These are phyloP conservation scores for Alcis repandata DNA, from an alignment of 2,888 invertebrate species.

Conservation along the genomic window DNA sequence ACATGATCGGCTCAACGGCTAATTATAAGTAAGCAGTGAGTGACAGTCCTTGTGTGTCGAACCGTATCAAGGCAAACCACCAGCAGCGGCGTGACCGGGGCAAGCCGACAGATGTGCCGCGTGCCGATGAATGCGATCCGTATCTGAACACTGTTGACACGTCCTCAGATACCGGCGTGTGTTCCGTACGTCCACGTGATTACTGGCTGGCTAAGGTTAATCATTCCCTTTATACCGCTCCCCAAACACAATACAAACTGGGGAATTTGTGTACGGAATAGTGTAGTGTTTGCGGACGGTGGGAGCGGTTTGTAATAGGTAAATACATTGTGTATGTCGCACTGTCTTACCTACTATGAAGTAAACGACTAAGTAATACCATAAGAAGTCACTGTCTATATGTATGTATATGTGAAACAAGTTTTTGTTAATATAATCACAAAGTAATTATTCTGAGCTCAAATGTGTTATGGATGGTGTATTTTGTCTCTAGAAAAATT, in stretches of 20 bases:
- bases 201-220: constrained; percentile 73
- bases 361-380: not conserved
- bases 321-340: constrained; percentile 6
- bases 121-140: constrained; percentile 68
- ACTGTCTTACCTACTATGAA: not conserved
- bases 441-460: too few relatives aligned
- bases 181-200: constrained; percentile 58
- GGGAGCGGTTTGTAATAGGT: constrained; percentile 29
- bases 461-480: too few relatives aligned
- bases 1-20: constrained; percentile 21
- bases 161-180: constrained; percentile 39
- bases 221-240: constrained; percentile 75
- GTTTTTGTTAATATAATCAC: not conserved
- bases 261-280: constrained; percentile 38
- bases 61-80: constrained; percentile 61
- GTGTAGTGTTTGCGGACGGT: constrained; percentile 28
- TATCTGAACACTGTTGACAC: constrained; percentile 64
- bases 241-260: constrained; percentile 44
- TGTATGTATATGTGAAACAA: too few relatives aligned
- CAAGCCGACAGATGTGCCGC: constrained; percentile 74
- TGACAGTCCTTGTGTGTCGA: constrained; percentile 54
- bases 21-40: constrained; percentile 51
- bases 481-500: not conserved
- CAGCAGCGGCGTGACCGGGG: constrained; percentile 49
- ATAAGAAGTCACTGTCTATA: too few relatives aligned